A percentile compares a stretch with the other conserved stretches of the same genome.
phyloP scores from a whole-genome alignment of 2,888 invertebrate species.

The Xestia sexstrigata region DNA sequence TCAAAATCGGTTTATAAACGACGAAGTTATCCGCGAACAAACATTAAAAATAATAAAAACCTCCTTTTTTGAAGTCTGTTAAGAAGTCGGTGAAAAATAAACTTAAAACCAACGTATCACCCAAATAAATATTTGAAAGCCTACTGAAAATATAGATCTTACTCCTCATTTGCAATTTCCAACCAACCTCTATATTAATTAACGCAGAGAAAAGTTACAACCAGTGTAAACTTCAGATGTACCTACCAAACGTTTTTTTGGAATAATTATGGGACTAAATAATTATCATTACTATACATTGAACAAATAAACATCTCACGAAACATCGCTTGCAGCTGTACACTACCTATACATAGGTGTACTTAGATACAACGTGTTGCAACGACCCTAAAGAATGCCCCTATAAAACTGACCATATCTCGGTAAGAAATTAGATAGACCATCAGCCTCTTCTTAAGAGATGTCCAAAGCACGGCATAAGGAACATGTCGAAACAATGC shows the following conservation, averaged over 20 bases:
- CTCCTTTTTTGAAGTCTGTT: too few species aligned
- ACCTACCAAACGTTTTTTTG: neutral
- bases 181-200: neutral
- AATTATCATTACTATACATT: neutral
- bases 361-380: neutral
- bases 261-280: neutral
- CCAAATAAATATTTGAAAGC: neutral
- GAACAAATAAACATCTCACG: neutral
- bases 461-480: slow-evolving; percentile 43
- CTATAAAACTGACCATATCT: neutral
- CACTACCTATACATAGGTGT: neutral
- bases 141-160: neutral
- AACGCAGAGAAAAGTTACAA: neutral
- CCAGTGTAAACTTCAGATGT: neutral
- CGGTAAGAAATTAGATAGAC: neutral
- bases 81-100: neutral
- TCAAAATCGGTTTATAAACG: too few species aligned
- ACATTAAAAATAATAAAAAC: too few species aligned
- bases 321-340: neutral
- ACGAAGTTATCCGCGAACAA: too few species aligned
- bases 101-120: too few species aligned
- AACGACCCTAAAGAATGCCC: neutral
- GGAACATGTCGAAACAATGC: slow-evolving; percentile 53
- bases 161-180: neutral
- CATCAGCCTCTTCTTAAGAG: slow-evolving; percentile 2